Conservation (phyloP, 1,140 invertebrate genomes). For the Whitmania pigra region DNA sequence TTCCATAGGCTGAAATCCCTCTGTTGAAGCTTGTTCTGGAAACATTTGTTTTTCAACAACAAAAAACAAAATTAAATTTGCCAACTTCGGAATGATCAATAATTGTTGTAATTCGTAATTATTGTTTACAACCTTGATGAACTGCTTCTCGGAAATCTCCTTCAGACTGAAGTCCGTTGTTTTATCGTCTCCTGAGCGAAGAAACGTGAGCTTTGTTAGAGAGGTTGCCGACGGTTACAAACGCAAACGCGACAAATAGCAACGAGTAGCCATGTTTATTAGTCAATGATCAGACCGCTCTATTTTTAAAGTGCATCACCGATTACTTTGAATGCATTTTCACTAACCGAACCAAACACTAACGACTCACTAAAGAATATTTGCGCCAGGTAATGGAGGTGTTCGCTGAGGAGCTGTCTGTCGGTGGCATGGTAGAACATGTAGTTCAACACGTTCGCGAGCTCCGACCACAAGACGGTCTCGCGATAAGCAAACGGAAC, state of each 20-base stretch:
- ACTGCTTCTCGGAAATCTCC: conserved; percentile 11
- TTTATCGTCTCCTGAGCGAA: neutral
- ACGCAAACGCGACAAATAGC: too few species aligned
- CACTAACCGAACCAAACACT: neutral
- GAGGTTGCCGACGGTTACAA: too few species aligned
- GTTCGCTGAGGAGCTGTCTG: conserved; percentile 15
- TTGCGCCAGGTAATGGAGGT: conserved; percentile 18
- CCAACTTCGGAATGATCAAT: too few species aligned
- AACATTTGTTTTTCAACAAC: too few species aligned
- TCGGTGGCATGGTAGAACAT: conserved; percentile 16
- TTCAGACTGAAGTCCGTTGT: neutral
- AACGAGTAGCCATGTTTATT: too few species aligned
- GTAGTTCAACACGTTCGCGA: conserved; percentile 17
- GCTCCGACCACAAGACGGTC: conserved; percentile 13
- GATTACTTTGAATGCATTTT: too few species aligned
- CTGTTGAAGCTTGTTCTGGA: conserved; percentile 17
- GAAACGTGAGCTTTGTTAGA: neutral
- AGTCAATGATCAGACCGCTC: too few species aligned
- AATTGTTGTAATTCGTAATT: too few species aligned
- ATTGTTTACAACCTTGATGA: neutral
- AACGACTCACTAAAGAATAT: conserved; percentile 20
- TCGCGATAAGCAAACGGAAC: conserved; percentile 1
- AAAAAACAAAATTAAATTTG: too few species aligned
- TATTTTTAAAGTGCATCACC: too few species aligned
- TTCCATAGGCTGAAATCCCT: conserved; percentile 22